Base-by-base conservation (phyloP, 2,888 invertebrate genomes). In the Gandaritis pyraliata region DNA sequence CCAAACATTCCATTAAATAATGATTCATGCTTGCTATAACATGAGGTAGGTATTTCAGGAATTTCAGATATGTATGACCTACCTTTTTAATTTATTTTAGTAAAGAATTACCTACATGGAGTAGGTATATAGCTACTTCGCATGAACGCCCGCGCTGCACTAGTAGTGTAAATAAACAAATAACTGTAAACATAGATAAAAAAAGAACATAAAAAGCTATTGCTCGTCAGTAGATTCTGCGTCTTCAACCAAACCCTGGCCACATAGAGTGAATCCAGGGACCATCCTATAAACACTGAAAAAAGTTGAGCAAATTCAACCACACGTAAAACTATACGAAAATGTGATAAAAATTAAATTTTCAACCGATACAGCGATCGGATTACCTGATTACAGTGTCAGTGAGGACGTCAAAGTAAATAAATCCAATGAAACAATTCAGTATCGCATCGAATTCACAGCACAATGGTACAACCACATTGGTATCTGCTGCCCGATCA, bases 141-240 rank as follows among this genome's bases (percentile, higher is more conserved):
- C 18, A 50, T 38, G 46, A 43, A 55, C 29, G 52, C 75, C 74
- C 80, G 83, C 81, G 79, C 70, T 72, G 73, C 72, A 70, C 78
- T n/a, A n/a, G n/a, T n/a, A 86, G 82, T 75, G 88, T 90, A 91
- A 90, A 91, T 90, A 91, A 91, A 91, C 91, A 91, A 84, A 83
- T 77, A 74, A 75, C 80, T 85, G 88, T 90, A 90, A 90, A 91
- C 92, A 90, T 73, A 73, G 75, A 76, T 84, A 82, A 81, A 80
- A 83, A 83, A 79, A 76, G 82, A 83, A 82, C 85, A 84, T 85
- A 82, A 86, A 82, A 80, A 83, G 78, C 80, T 75, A 75, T 77
- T 75, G 82, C 81, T 84, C 72, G 82, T 81, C 76, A 85, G 82
- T 78, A 80, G 78, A 80, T 77, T 77, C 78, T 71, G 74, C 76